Conservation (phyloP, 2,113 vertebrate species). For the Anthoscopus minutus region DNA sequence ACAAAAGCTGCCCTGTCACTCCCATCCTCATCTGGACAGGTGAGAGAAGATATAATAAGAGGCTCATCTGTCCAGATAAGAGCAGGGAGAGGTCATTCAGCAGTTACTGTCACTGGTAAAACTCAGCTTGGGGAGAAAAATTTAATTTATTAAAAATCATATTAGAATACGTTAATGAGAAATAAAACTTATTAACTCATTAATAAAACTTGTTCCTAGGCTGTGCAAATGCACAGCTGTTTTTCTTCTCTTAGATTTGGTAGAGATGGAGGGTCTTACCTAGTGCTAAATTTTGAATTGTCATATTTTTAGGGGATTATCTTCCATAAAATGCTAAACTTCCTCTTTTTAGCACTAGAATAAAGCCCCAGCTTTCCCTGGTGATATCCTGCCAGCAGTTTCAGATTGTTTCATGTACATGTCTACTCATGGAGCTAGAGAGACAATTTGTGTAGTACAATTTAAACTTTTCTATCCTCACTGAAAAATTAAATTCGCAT, state of each 20-base stretch:
- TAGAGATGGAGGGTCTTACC: not conserved
- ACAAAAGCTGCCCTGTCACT: not conserved
- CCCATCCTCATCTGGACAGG: not conserved
- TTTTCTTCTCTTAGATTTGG: not conserved
- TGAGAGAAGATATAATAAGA: not conserved
- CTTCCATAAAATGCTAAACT: not conserved
- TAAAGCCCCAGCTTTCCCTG: not conserved
- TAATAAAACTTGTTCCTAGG: no score
- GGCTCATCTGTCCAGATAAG: rapidly evolving
- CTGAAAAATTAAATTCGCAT: not conserved
- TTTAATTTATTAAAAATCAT: not conserved
- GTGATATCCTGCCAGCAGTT: not conserved
- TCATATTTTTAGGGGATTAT: not conserved
- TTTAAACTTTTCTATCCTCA: not conserved
- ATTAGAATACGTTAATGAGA: not conserved
- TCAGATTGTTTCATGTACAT: not conserved
- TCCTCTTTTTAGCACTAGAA: not conserved
- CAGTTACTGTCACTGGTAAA: rapidly evolving
- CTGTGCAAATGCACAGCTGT: not conserved
- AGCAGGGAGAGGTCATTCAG: not conserved
- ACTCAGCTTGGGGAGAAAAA: not conserved
- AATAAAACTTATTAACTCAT: not conserved
- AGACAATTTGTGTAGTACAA: not conserved
- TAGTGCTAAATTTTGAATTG: rapidly evolving
- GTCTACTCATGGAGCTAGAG: not conserved